Conservation (phyloP, 2,888 invertebrate genomes). For the Cantharis lateralis region DNA sequence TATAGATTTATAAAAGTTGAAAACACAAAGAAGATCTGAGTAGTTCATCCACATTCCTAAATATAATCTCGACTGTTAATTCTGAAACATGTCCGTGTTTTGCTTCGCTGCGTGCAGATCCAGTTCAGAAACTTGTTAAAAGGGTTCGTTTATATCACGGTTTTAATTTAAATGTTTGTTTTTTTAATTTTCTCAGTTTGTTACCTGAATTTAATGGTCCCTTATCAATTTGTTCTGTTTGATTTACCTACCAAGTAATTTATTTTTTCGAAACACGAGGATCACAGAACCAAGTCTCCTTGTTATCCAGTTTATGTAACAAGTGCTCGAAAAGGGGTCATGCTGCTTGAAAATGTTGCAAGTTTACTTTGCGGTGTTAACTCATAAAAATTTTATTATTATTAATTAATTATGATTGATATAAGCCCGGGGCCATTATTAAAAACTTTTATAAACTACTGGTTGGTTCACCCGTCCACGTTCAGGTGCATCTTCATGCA, state of each 20-base stretch:
- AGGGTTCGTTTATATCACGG: conserved; percentile 35
- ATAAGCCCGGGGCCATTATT: conserved; percentile 15
- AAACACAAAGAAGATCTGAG: conserved; percentile 30
- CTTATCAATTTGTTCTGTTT: not conserved
- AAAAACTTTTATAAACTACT: conserved; percentile 8
- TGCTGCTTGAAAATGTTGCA: not conserved
- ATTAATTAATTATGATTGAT: conserved; percentile 1
- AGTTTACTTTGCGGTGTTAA: not conserved
- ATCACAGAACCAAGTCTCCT: not conserved
- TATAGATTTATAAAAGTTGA: conserved; percentile 5
- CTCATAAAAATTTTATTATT: not conserved
- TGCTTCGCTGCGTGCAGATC: conserved; percentile 50
- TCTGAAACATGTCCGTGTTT: conserved; percentile 48
- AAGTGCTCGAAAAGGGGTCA: not conserved
- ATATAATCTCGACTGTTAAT: conserved; percentile 50
- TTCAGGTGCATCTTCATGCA: conserved; percentile 26
- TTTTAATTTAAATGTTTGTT: conserved; percentile 36
- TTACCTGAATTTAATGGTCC: conserved; percentile 4
- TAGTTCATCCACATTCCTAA: conserved; percentile 48
- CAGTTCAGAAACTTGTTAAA: conserved; percentile 45
- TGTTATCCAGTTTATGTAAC: not conserved
- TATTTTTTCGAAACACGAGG: not conserved
- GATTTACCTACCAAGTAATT: not conserved
- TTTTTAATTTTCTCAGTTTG: conserved; percentile 26
- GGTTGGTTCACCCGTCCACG: not conserved